Percentiles rank a stretch among this genome's conserved stretches.
Evolutionary conservation across 1,140 invertebrate genomes (phyloP).

Genomic region (Lamellibrachia luymesi): DNA sequence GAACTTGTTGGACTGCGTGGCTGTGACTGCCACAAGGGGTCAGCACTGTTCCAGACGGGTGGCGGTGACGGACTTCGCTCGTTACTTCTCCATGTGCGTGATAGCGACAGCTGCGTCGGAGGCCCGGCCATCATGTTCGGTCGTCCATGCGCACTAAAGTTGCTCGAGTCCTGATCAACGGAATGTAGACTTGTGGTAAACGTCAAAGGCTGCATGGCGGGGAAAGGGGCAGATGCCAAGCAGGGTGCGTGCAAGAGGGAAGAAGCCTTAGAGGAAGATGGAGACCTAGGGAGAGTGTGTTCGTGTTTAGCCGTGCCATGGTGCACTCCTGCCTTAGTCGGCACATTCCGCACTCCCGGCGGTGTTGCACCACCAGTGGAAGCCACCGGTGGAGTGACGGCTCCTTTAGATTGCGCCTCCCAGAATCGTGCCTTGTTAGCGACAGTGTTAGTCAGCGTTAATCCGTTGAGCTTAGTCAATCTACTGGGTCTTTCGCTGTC

Average conservation of each 20-base stretch:
- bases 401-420: slow-evolving; percentile 11
- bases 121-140: background rate
- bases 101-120: background rate
- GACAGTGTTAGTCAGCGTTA: slow-evolving; percentile 3
- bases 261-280: background rate
- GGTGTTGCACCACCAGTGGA: background rate
- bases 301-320: background rate
- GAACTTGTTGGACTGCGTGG: slow-evolving; percentile 13
- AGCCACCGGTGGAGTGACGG: background rate
- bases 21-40: slow-evolving; percentile 2
- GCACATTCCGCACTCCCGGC: background rate
- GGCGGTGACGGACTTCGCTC: background rate
- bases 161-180: background rate
- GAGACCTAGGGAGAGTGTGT: background rate
- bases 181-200: background rate
- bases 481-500: background rate
- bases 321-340: background rate
- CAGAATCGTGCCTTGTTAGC: slow-evolving; percentile 12
- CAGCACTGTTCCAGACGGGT: background rate
- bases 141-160: background rate
- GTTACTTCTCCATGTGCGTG: background rate
- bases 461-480: background rate
- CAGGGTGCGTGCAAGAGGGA: background rate
- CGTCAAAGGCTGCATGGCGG: background rate
- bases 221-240: background rate